These are phyloP conservation scores for Leptoteleia sp. DNA, from an alignment of 1,140 invertebrate genomes.

Conservation along the genomic window DNA sequence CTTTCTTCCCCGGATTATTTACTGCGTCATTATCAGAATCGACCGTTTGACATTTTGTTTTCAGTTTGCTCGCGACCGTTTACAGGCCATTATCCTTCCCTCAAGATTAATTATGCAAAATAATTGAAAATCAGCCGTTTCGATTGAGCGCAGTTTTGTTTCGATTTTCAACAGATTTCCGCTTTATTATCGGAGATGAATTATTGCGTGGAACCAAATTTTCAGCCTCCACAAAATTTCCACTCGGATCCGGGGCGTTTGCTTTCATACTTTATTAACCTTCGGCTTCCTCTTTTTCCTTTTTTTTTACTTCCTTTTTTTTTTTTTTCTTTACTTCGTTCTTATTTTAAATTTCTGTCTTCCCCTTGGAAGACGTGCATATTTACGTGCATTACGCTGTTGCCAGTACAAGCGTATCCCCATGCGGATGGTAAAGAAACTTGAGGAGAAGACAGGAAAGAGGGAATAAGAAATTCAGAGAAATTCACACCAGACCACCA, in stretches of 20 bases:
- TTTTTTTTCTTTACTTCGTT: slow-evolving; percentile 1
- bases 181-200: background rate
- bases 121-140: background rate
- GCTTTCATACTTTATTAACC: slow-evolving; percentile 29
- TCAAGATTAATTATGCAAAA: background rate
- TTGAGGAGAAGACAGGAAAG: slow-evolving; percentile 24
- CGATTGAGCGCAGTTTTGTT: too few species aligned
- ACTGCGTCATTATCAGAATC: slow-evolving; percentile 22
- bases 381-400: slow-evolving; percentile 31
- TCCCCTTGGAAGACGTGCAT: slow-evolving; percentile 26
- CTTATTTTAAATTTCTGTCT: slow-evolving; percentile 30
- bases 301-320: too few species aligned
- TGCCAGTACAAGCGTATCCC: slow-evolving; percentile 13
- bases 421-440: slow-evolving; percentile 13
- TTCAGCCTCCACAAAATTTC: slow-evolving; percentile 21
- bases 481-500: slow-evolving; percentile 51
- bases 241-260: slow-evolving; percentile 14
- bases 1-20: slow-evolving; percentile 16
- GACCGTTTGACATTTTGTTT: slow-evolving; percentile 40
- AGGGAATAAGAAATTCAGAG: slow-evolving; percentile 48
- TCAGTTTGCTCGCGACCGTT: slow-evolving; percentile 7
- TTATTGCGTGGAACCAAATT: slow-evolving; percentile 23
- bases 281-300: background rate
- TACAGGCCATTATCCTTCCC: background rate
- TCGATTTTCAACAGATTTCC: background rate